Evolutionary conservation across 2,888 invertebrate species (phyloP).

Genomic region (Opisthograptis luteolata): DNA sequence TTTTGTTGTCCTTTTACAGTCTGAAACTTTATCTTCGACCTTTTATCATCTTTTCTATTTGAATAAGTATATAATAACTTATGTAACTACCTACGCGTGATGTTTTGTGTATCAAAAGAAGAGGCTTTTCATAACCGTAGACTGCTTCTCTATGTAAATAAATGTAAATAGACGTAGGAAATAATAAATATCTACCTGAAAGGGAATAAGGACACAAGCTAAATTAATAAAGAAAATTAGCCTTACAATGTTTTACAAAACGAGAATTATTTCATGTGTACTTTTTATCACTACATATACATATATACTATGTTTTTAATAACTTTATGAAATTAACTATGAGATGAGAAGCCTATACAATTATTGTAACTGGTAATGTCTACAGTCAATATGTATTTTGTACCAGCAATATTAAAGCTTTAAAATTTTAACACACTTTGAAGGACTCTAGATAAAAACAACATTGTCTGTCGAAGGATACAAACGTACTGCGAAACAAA

Average conservation of each 20-base stretch:
- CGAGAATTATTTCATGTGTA: conserved; percentile 7
- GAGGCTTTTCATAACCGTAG: conserved; percentile 57
- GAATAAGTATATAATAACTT: not conserved
- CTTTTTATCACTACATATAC: too few species aligned
- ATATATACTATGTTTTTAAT: too few species aligned
- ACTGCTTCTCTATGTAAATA: conserved; percentile 64
- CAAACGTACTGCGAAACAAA: not conserved
- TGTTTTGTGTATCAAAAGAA: conserved; percentile 49
- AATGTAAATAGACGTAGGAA: conserved; percentile 51
- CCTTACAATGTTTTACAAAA: too few species aligned
- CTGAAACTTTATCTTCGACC: conserved; percentile 36
- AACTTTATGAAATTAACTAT: too few species aligned
- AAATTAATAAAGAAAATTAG: too few species aligned
- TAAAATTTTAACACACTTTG: conserved; percentile 43
- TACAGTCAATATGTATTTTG: not conserved
- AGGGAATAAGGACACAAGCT: conserved; percentile 11
- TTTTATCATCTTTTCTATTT: conserved; percentile 7
- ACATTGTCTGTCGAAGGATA: conserved; percentile 21
- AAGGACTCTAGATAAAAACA: conserved; percentile 39
- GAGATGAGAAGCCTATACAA: too few species aligned
- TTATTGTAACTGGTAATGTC: not conserved
- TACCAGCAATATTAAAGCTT: conserved; percentile 47
- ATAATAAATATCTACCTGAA: conserved; percentile 9
- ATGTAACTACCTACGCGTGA: conserved; percentile 16
- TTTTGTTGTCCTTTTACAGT: conserved; percentile 12